phyloP scores from a whole-genome alignment of 1,140 invertebrate genomes.

The Paraescarpia echinospica region DNA sequence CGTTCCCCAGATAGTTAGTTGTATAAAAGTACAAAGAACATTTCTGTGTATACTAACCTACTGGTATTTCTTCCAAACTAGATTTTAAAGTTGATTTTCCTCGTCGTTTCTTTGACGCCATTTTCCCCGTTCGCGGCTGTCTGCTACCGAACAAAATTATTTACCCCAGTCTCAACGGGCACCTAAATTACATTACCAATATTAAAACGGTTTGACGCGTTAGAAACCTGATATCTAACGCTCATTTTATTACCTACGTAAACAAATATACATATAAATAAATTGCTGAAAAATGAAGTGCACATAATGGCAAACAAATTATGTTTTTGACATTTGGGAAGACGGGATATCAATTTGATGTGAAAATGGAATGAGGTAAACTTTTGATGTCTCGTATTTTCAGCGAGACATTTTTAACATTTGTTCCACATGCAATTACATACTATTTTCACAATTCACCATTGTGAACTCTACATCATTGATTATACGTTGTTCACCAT shows the following conservation, averaged over 20 bases:
- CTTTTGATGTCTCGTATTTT: background rate
- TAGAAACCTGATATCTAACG: background rate
- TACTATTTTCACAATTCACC: background rate
- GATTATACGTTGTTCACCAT: background rate
- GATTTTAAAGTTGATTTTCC: conserved; percentile 13
- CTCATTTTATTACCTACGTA: background rate
- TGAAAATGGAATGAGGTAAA: background rate
- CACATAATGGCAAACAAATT: background rate
- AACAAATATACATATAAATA: background rate
- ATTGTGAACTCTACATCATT: background rate
- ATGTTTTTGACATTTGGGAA: background rate
- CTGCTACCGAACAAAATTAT: conserved; percentile 10
- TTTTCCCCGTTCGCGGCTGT: conserved; percentile 19
- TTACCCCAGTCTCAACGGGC: background rate
- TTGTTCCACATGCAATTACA: background rate
- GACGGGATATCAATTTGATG: background rate
- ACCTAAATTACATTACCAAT: background rate
- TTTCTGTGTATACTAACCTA: background rate
- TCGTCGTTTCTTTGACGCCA: conserved; percentile 19
- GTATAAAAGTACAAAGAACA: conserved; percentile 11
- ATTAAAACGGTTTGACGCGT: background rate
- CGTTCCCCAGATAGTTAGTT: background rate
- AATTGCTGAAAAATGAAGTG: background rate
- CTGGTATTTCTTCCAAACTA: background rate
- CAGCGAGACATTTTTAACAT: background rate